phyloP scores from a whole-genome alignment of 2,888 invertebrate genomes.

The Seira sanloemensis region DNA sequence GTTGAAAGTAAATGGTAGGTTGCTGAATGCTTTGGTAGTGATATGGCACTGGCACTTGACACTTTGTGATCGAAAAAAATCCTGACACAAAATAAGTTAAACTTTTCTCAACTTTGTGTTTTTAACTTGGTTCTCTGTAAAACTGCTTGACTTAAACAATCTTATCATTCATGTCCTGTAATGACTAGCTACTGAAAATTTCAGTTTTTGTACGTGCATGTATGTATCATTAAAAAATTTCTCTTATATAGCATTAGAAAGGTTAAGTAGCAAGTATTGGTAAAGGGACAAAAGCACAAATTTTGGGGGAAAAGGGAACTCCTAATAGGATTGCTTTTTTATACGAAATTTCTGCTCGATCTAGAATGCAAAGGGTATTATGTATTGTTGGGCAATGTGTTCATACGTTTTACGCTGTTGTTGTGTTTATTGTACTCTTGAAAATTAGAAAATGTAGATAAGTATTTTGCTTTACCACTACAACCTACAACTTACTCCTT shows the following conservation, averaged over 20 bases:
- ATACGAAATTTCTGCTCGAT: neutral
- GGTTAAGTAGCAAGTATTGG: too few relatives aligned
- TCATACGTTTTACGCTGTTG: neutral
- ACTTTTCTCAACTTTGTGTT: neutral
- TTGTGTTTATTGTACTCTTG: constrained; percentile 23
- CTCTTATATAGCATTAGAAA: too few relatives aligned
- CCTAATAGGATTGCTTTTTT: too few relatives aligned
- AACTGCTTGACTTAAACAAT: too few relatives aligned
- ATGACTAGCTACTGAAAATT: too few relatives aligned
- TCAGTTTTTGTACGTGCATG: too few relatives aligned
- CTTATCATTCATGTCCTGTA: neutral
- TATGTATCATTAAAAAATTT: too few relatives aligned
- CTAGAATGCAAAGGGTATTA: neutral
- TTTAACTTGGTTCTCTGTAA: too few relatives aligned
- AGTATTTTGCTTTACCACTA: constrained; percentile 1
- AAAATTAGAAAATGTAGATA: too few relatives aligned
- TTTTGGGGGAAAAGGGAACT: too few relatives aligned
- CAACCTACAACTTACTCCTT: constrained; percentile 30
- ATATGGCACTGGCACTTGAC: neutral
- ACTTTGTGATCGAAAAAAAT: neutral
- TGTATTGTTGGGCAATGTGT: too few relatives aligned
- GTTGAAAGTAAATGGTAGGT: neutral
- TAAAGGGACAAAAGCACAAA: too few relatives aligned
- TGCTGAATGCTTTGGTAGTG: neutral
- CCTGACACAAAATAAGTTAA: neutral